A percentile compares a stretch with the other conserved stretches of the same genome.
These are phyloP conservation scores for Anthophora plumipes DNA, from an alignment of 2,888 invertebrate genomes.

Conservation along the genomic window DNA sequence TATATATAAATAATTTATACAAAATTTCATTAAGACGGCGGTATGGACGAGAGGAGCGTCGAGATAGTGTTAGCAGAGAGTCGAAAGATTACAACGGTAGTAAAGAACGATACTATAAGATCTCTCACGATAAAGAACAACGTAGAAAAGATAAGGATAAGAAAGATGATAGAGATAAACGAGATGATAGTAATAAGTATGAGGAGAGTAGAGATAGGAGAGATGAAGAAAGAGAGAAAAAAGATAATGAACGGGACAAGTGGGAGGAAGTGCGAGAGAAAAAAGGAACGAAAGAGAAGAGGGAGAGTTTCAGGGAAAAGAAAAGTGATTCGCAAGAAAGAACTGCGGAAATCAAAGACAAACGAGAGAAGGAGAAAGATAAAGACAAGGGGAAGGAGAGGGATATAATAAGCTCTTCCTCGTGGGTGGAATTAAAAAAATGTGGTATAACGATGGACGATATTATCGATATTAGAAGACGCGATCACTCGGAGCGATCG, in stretches of 20 bases:
- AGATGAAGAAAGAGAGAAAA: conserved; percentile 67
- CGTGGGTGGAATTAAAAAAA: conserved; percentile 78
- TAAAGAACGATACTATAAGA: conserved; percentile 50
- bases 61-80: conserved; percentile 59
- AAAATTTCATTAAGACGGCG: conserved; percentile 65
- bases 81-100: conserved; percentile 52
- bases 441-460: conserved; percentile 73
- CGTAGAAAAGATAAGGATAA: conserved; percentile 62
- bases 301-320: conserved; percentile 60
- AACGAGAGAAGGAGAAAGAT: conserved; percentile 69
- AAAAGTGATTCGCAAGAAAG: conserved; percentile 66
- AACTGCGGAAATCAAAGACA: conserved; percentile 62
- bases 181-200: conserved; percentile 46
- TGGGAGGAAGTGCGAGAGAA: conserved; percentile 56
- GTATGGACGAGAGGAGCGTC: conserved; percentile 70
- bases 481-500: conserved; percentile 68
- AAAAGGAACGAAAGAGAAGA: conserved; percentile 57
- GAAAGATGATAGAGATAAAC: conserved; percentile 58
- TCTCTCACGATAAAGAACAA: conserved; percentile 52
- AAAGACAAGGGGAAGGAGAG: conserved; percentile 74
- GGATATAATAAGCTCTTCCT: conserved; percentile 70
- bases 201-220: conserved; percentile 63
- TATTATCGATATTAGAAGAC: conserved; percentile 68
- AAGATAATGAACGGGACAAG: conserved; percentile 60
- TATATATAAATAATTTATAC: conserved; percentile 8